These are phyloP conservation scores for Drosophila fulvimacula DNA, from an alignment of 2,888 invertebrate genomes.

Conservation along the genomic window DNA sequence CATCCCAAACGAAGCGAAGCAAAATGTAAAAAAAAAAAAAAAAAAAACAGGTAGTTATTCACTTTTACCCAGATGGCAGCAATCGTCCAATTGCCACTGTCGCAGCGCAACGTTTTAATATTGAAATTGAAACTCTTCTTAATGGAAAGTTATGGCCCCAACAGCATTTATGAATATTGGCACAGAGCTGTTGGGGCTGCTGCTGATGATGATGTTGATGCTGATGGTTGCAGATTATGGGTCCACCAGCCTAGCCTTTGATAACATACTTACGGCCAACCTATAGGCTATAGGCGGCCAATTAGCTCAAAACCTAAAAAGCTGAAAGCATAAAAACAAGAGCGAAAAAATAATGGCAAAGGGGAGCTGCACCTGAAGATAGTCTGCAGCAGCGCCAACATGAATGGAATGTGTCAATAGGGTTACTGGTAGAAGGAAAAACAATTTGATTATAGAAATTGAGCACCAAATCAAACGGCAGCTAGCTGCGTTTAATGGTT, in stretches of 20 bases:
- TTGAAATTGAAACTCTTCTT: slow-evolving; percentile 75
- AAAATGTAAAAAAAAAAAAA: slow-evolving; percentile 1
- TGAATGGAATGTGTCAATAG: slow-evolving; percentile 38
- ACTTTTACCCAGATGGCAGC: slow-evolving; percentile 54
- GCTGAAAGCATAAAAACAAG: neutral
- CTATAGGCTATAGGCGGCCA: slow-evolving; percentile 45
- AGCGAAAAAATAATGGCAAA: neutral
- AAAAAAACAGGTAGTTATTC: slow-evolving; percentile 56
- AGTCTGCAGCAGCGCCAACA: slow-evolving; percentile 22
- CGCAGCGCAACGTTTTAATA: slow-evolving; percentile 49
- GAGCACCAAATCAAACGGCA: neutral
- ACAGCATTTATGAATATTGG: slow-evolving; percentile 41
- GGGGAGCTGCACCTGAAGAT: slow-evolving; percentile 2
- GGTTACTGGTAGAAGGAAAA: neutral
- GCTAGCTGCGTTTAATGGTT: neutral
- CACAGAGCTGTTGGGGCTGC: neutral
- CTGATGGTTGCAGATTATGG: slow-evolving; percentile 71
- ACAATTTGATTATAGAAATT: neutral
- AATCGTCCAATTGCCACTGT: slow-evolving; percentile 57
- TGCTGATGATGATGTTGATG: slow-evolving; percentile 46
- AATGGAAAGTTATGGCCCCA: slow-evolving; percentile 68
- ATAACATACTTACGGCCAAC: slow-evolving; percentile 53
- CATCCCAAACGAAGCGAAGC: slow-evolving; percentile 36
- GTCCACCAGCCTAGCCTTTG: slow-evolving; percentile 72
- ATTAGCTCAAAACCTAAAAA: slow-evolving; percentile 36